Conservation (phyloP, 2,888 invertebrate species). For the Drosophila helvetica region DNA sequence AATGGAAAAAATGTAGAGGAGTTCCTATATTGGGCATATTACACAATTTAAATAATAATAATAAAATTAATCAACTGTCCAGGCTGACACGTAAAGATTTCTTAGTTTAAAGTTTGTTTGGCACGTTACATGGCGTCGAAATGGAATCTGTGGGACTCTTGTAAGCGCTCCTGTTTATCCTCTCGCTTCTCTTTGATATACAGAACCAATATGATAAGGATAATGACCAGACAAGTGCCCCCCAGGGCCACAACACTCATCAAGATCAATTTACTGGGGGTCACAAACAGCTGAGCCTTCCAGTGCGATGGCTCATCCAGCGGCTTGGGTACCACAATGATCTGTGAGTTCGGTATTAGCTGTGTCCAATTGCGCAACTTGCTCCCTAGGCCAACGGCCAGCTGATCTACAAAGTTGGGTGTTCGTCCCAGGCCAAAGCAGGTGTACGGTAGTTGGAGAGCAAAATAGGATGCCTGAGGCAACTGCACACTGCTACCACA, state of each 20-base stretch:
- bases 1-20: slow-evolving; percentile 16
- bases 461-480: slow-evolving; percentile 95
- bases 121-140: slow-evolving; percentile 91
- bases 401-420: slow-evolving; percentile 97
- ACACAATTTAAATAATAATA: slow-evolving; percentile 29
- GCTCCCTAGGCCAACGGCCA: slow-evolving; percentile 91
- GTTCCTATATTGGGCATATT: slow-evolving; percentile 17
- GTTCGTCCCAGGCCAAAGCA: slow-evolving; percentile 99
- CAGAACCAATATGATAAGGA: slow-evolving; percentile 92
- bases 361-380: slow-evolving; percentile 92
- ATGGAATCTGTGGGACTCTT: slow-evolving; percentile 92
- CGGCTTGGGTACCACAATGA: slow-evolving; percentile 96
- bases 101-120: slow-evolving; percentile 19
- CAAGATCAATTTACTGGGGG: slow-evolving; percentile 96
- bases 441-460: slow-evolving; percentile 97
- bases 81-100: slow-evolving; percentile 29
- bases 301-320: slow-evolving; percentile 90
- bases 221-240: slow-evolving; percentile 93
- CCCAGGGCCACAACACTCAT: slow-evolving; percentile 95
- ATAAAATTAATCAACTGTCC: slow-evolving; percentile 47
- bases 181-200: slow-evolving; percentile 95
- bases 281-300: slow-evolving; percentile 96
- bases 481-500: slow-evolving; percentile 94
- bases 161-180: slow-evolving; percentile 90
- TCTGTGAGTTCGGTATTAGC: slow-evolving; percentile 98